Conservation (phyloP, 2,797 vertebrate species). For the Spheniscus humboldti region DNA sequence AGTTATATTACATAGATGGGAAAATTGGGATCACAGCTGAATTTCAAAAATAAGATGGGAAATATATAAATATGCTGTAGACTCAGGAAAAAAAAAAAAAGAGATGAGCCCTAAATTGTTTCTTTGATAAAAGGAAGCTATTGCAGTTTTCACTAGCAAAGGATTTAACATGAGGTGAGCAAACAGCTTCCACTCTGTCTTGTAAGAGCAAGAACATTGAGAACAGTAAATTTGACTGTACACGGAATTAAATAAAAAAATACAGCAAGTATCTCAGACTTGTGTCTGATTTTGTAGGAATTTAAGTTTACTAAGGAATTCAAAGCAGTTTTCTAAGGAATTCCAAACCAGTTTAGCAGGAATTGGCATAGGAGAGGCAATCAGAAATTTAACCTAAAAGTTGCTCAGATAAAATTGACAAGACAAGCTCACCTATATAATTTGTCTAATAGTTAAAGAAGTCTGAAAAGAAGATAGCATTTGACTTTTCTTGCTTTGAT, state of each 20-base stretch:
- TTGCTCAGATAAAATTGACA: not conserved
- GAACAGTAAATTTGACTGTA: not conserved
- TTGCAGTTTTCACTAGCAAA: not conserved
- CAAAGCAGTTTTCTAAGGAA: conserved; percentile 25
- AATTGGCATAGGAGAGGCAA: conserved; percentile 30
- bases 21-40: not conserved
- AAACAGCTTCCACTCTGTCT: not conserved
- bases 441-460: not conserved
- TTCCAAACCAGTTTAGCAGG: conserved; percentile 16
- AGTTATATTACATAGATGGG: not conserved
- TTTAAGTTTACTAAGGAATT: conserved; percentile 42
- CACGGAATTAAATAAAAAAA: not conserved
- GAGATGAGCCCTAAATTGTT: not conserved
- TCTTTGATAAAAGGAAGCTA: not conserved
- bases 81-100: not conserved
- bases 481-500: not conserved
- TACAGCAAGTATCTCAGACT: not conserved
- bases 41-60: not conserved
- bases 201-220: not conserved
- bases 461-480: not conserved
- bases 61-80: not conserved
- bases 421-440: not conserved
- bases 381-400: not conserved
- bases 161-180: not conserved
- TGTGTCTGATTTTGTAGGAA: conserved; percentile 34